phyloP scores from a whole-genome alignment of 2,797 vertebrate genomes.

The Knipowitschia caucasica region DNA sequence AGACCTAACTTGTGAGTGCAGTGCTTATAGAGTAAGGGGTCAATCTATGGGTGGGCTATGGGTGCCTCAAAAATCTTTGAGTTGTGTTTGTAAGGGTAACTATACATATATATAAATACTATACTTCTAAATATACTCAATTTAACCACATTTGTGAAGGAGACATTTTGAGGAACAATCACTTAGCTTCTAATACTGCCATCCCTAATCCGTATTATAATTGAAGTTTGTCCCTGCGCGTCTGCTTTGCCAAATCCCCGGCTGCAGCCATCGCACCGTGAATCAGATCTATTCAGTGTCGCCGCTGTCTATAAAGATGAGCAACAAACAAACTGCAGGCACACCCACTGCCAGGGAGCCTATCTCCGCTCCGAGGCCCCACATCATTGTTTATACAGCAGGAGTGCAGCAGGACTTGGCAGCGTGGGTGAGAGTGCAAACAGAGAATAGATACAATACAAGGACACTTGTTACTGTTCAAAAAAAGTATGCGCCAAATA shows the following conservation, averaged over 20 bases:
- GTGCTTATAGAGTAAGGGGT: too few species aligned
- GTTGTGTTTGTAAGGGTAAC: too few species aligned
- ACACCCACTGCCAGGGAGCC: slow-evolving; percentile 65
- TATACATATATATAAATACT: too few species aligned
- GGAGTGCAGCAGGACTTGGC: slow-evolving; percentile 67
- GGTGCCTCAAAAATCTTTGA: too few species aligned
- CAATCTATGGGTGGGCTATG: too few species aligned
- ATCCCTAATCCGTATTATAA: too few species aligned
- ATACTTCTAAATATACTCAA: too few species aligned
- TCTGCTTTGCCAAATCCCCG: slow-evolving; percentile 34
- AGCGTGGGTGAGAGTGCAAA: slow-evolving; percentile 34
- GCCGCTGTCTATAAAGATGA: slow-evolving; percentile 59
- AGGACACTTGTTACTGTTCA: slow-evolving; percentile 28
- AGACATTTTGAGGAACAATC: too few species aligned
- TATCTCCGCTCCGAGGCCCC: slow-evolving; percentile 56
- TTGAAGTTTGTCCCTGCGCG: slow-evolving; percentile 38
- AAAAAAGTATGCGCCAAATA: slow-evolving; percentile 16
- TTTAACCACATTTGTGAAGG: too few species aligned
- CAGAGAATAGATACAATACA: slow-evolving; percentile 21
- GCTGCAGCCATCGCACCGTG: slow-evolving; percentile 20
- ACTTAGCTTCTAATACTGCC: too few species aligned
- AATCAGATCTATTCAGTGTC: slow-evolving; percentile 61
- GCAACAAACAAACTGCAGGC: slow-evolving; percentile 48
- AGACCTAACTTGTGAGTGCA: not conserved
- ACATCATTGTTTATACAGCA: slow-evolving; percentile 75